These are phyloP conservation scores for Corythucha ciliata DNA, from an alignment of 2,888 invertebrate species.

Conservation along the genomic window DNA sequence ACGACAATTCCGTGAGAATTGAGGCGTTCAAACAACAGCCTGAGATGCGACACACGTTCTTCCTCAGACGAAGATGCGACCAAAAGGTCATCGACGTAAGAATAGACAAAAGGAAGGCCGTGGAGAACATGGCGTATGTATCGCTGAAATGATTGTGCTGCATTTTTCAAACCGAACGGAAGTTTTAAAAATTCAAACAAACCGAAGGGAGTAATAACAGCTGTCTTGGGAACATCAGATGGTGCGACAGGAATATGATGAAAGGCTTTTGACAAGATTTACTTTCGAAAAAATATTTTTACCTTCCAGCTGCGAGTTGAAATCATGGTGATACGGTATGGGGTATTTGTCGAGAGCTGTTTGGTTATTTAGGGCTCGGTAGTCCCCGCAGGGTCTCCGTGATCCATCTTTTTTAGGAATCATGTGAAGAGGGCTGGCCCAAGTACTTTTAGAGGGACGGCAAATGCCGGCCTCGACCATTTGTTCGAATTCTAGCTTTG, in stretches of 20 bases:
- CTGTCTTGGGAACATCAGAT: conserved; percentile 29
- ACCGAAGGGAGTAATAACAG: conserved; percentile 37
- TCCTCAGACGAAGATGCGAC: conserved; percentile 28
- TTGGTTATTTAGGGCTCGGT: conserved; percentile 38
- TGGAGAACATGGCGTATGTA: conserved; percentile 33
- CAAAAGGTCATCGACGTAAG: conserved; percentile 35
- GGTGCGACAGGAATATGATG: conserved; percentile 40
- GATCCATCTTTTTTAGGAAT: conserved; percentile 24
- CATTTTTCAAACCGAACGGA: conserved; percentile 32
- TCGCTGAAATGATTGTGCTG: conserved; percentile 35
- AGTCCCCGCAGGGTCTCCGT: conserved; percentile 41
- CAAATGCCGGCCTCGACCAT: conserved; percentile 25
- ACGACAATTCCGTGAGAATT: conserved; percentile 36
- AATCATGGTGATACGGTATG: conserved; percentile 38
- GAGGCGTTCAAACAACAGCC: conserved; percentile 29
- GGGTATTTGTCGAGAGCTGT: conserved; percentile 40
- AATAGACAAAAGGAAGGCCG: conserved; percentile 30
- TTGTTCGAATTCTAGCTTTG: conserved; percentile 10
- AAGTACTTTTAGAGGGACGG: conserved; percentile 16
- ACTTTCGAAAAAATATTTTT: conserved; percentile 36
- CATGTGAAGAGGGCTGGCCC: conserved; percentile 21
- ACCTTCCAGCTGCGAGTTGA: conserved; percentile 32
- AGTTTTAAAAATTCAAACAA: conserved; percentile 27
- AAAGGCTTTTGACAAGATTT: conserved; percentile 34
- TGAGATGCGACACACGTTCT: conserved; percentile 32